phyloP scores from a whole-genome alignment of 2,113 vertebrate genomes.

The Zeus faber region DNA sequence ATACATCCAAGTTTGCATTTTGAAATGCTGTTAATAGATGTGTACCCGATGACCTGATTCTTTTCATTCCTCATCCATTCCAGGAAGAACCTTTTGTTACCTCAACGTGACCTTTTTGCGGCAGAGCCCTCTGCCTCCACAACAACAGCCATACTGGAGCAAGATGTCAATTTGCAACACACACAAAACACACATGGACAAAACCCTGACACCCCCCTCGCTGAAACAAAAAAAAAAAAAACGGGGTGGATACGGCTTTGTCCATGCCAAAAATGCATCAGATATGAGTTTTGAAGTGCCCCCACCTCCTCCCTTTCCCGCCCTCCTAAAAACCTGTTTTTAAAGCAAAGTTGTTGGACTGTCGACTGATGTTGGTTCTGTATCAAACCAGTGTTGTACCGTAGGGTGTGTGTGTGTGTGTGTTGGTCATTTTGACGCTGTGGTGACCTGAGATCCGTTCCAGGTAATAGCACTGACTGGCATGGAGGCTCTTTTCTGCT shows the following conservation, averaged over 20 bases:
- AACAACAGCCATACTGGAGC: constrained; percentile 76
- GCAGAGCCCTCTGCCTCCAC: constrained; percentile 72
- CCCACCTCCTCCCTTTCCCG: not conserved
- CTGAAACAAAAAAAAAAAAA: no score
- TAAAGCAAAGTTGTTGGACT: constrained; percentile 43
- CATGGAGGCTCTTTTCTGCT: constrained; percentile 72
- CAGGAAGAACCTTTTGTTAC: constrained; percentile 77
- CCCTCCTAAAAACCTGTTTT: constrained; percentile 32
- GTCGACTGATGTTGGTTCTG: constrained; percentile 61
- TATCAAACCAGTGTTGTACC: constrained; percentile 53
- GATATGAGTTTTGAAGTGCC: constrained; percentile 35
- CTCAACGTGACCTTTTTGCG: constrained; percentile 76
- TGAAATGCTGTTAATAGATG: no score
- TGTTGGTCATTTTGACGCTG: constrained; percentile 52
- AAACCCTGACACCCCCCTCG: constrained; percentile 48
- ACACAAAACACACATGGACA: constrained; percentile 54
- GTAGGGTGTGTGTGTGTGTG: constrained; percentile 48
- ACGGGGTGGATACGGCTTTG: constrained; percentile 35
- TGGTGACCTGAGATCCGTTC: constrained; percentile 66
- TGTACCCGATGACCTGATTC: not conserved
- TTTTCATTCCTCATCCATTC: not conserved
- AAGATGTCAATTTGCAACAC: constrained; percentile 68
- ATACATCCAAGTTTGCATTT: no score
- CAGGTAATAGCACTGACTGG: constrained; percentile 70
- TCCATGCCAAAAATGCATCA: constrained; percentile 30